Evolutionary conservation across 2,113 vertebrate species (phyloP).

Genomic region (Alectura lathami): DNA sequence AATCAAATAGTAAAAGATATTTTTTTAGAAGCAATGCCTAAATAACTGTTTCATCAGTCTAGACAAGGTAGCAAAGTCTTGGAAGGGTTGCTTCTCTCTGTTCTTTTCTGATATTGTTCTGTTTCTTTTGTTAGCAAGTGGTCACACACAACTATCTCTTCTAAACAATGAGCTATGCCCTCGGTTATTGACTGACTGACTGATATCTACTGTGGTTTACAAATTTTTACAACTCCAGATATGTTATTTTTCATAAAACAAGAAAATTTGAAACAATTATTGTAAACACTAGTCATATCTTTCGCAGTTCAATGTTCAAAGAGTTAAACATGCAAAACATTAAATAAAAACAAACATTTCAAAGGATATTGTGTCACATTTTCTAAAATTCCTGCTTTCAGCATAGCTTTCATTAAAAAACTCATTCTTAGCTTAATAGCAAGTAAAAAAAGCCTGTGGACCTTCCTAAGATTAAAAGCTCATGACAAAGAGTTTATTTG

Average conservation of each 20-base stretch:
- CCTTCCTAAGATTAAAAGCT: not conserved
- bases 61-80: not conserved
- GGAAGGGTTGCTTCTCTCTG: not conserved
- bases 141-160: not conserved
- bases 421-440: not conserved
- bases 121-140: not conserved
- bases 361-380: not conserved
- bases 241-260: not conserved
- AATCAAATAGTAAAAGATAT: constrained; percentile 41
- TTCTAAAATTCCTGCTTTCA: not conserved
- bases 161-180: not conserved
- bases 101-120: not conserved
- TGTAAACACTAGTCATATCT: not conserved
- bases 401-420: not conserved
- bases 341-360: not conserved
- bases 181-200: not conserved
- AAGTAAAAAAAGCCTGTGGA: not conserved
- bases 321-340: not conserved
- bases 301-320: not conserved
- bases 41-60: not conserved
- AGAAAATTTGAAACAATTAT: not conserved
- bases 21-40: constrained; percentile 32
- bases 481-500: not conserved
- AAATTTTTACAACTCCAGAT: not conserved
- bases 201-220: not conserved